Evolutionary conservation across 2,888 invertebrate genomes (phyloP).

Genomic region (Trilocha varians): DNA sequence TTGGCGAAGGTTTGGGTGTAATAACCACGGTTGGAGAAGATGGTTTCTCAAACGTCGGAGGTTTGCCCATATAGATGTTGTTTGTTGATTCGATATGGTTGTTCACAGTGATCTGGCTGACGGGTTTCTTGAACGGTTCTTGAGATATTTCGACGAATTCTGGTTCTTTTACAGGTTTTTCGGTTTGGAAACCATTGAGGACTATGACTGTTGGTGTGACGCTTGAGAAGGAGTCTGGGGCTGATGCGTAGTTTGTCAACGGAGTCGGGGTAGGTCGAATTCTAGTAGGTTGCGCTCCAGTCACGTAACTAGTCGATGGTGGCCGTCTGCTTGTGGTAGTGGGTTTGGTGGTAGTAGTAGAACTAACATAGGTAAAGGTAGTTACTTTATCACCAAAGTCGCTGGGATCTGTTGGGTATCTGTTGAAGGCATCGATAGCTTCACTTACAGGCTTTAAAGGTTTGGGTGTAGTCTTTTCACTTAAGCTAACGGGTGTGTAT

Average conservation of each 20-base stretch:
- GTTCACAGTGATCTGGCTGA: conserved; percentile 72
- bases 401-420: conserved; percentile 56
- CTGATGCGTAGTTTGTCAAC: conserved; percentile 40
- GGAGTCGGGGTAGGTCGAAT: conserved; percentile 50
- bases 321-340: conserved; percentile 45
- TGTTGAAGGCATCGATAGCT: conserved; percentile 59
- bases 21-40: conserved; percentile 77
- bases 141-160: conserved; percentile 65
- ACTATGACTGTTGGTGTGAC: conserved; percentile 66
- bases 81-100: conserved; percentile 75
- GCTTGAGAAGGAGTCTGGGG: conserved; percentile 57
- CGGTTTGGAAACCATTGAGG: conserved; percentile 41
- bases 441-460: conserved; percentile 56
- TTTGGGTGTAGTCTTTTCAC: conserved; percentile 34
- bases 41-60: conserved; percentile 58
- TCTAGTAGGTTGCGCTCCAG: conserved; percentile 60
- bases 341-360: conserved; percentile 42
- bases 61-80: conserved; percentile 60
- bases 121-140: conserved; percentile 66
- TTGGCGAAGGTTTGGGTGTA: conserved; percentile 77
- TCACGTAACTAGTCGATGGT: conserved; percentile 63
- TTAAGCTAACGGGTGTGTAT: conserved; percentile 45
- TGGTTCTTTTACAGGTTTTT: conserved; percentile 45
- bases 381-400: conserved; percentile 53
- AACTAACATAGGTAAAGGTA: conserved; percentile 54